Base-by-base conservation (phyloP, 2,888 invertebrate species). In the Diadegma fenestrale region DNA sequence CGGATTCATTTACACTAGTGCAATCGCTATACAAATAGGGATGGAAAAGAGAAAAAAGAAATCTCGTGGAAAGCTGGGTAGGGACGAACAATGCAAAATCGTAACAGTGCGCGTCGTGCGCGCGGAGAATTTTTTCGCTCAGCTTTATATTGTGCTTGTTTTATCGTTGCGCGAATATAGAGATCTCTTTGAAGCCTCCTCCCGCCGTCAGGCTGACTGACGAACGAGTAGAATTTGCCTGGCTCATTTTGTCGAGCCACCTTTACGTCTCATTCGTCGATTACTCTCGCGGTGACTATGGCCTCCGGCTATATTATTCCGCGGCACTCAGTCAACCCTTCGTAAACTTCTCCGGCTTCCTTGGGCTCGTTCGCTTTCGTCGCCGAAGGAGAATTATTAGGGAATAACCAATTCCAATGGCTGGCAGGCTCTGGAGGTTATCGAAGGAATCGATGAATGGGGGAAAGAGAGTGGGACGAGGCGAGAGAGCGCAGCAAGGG, bases 401-500 rank as follows among this genome's bases (percentile, higher is more conserved):
- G 80, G 86, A 83, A 87, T 85, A 87, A 86, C 82, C 84, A 82
- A 87, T 87, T 86, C 76, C 82, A 81, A 80, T 77, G 81, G 78
- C 69, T 81, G 66, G 73, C 79, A 80, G 79, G 75, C 85, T 85
- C 82, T 76, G 73, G 80, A 82, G 82, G 85, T 86, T 85, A 85
- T 85, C 82, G 82, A 82, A 76, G 79, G 68, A 86, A 86, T 85
- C 86, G 82, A 86, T 85, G 79, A 79, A 64, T 37, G 75, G 22
- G 17, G 43, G 41, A 33, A 30, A 48, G 63, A 61, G 10, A n/a
- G 51, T 6, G 73, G 41, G 73, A 17, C 10, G 45, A 26, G n/a
- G 45, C 45, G 61, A 14, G 14, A 43, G 8, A 5, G n/a, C 30
- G 48, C 30, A 17, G 5, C 17, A 12, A 37, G 41, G 12, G 41